Base-by-base conservation (phyloP, 2,888 invertebrate genomes). In the Oasisia sp. region DNA sequence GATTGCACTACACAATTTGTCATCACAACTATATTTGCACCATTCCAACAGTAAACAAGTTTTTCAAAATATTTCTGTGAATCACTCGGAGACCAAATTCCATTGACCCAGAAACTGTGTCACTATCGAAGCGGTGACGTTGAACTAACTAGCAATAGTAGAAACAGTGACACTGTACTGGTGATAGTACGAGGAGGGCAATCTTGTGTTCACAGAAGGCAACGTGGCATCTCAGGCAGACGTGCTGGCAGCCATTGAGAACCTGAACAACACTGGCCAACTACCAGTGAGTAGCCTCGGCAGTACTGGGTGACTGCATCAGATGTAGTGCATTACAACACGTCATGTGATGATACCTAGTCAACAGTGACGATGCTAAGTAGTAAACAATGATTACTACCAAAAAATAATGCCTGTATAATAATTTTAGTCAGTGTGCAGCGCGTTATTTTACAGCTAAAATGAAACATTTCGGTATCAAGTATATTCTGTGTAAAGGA, bases 231-330 rank as follows among this genome's bases (percentile, higher is more conserved):
- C 91, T 7, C 44, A 38, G 19, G 91, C 38, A 7, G 91, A 44
- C 27, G 19, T 91, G 14, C 12, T 44, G 45, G 32, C 44, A 19
- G 91, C 91, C 91, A 45, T 91, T 27, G 50, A 91, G 45, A 91
- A 44, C 45, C 38, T 91, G 12, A 91, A 91, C 32, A 91, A 44
- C 44, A 32, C 91, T n/a, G 91, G 44, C 12, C n/a, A 90, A 32
- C 90, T 44, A 90, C 44, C 90, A 27, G 32, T 90, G 90, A 38
- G 90, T 38, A 19, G 7, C 4, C 9, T 1, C 1, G 38, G 4
- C 38, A 38, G 38, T 19, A 89, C 89, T 7, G 9, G 32, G 8
- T 19, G 32, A 7, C 7, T n/a, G n/a, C 32, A 19, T n/a, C 14
- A 74, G 19, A 74, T 0, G 19, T 74, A 74, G 74, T 27, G 27